Conservation (phyloP, 2,113 vertebrate genomes). For the Philantomba maxwellii region DNA sequence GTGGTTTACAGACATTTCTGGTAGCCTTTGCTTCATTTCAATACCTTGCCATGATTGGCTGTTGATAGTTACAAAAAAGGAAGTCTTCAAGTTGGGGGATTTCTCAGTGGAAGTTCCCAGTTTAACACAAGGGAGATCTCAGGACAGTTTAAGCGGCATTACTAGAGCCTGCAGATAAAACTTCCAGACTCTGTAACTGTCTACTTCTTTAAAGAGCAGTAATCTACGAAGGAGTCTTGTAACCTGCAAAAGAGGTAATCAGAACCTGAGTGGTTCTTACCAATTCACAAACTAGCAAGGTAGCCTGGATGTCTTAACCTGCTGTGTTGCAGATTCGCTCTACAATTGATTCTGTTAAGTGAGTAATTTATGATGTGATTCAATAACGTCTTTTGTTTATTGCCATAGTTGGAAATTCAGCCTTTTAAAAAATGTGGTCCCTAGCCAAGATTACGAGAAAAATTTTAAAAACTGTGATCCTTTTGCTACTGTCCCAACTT, state of each 20-base stretch:
- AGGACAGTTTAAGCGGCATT: constrained; percentile 32
- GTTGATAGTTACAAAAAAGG: constrained; percentile 75
- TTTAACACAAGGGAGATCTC: constrained; percentile 71
- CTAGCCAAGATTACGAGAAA: not conserved
- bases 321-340: not conserved
- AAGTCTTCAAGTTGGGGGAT: constrained; percentile 80
- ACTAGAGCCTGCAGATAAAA: constrained; percentile 55
- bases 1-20: constrained; percentile 69
- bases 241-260: constrained; percentile 63
- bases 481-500: constrained; percentile 23
- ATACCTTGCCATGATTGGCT: constrained; percentile 64
- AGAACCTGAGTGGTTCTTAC: constrained; percentile 44
- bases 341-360: not conserved
- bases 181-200: constrained; percentile 31
- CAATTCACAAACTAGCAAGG: not conserved
- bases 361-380: not conserved
- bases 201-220: constrained; percentile 12
- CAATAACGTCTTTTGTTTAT: not conserved
- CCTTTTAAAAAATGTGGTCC: not conserved
- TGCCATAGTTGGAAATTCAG: not conserved
- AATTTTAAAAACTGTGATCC: not conserved
- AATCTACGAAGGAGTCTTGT: constrained; percentile 45
- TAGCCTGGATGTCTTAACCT: not conserved
- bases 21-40: constrained; percentile 69
- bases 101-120: constrained; percentile 85